Evolutionary conservation across 2,888 invertebrate species (phyloP), one percentile per base, ranked within the genome.

Genomic region (Orchestes rusci): DNA sequence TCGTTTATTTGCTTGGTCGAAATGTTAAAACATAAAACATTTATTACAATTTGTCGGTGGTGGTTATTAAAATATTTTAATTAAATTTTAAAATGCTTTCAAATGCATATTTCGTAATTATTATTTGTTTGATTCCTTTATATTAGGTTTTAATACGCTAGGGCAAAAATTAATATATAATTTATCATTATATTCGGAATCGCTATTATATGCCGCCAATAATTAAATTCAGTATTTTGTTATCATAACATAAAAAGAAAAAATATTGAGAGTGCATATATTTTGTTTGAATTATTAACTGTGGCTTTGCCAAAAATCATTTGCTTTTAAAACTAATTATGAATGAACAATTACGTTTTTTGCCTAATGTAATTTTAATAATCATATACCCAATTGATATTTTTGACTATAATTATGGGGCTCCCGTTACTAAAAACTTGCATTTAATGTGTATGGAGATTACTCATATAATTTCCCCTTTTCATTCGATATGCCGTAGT

Each of bases 71-170:
- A 46, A 46, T 43, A 46, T 45, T 50, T 50, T 50, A 50, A 50
- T 50, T 50, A 50, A 50, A 50, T 42, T 50, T 50, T 50, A 50
- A 46, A 50, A 50, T 43, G 40, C 46, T 45, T 45, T 45, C 38
- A 45, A 49, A 45, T 48, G 45, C 38, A 37, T 48, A 44, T 45
- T 49, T 45, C 40, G 46, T 50, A 43, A 46, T 50, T 50, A 50
- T 50, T 49, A 49, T 49, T 49, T 49, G 49, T 49, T 44, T 43
- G 45, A 49, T 45, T 49, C 45, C 45, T 49, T 49, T 49, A 49
- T 49, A 45, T 42, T 49, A 45, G 45, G 49, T 49, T 49, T 48
- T 49, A 49, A 49, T 49, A 49, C 38, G 38, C 36, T 27, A 18
- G 42, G 29, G 33, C 30, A 49, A 49, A 49, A 45, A 49, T 49